A percentile compares a stretch with the other conserved stretches of the same genome.
Evolutionary conservation across 2,797 vertebrate species (phyloP).

Genomic region (Brotula barbata): DNA sequence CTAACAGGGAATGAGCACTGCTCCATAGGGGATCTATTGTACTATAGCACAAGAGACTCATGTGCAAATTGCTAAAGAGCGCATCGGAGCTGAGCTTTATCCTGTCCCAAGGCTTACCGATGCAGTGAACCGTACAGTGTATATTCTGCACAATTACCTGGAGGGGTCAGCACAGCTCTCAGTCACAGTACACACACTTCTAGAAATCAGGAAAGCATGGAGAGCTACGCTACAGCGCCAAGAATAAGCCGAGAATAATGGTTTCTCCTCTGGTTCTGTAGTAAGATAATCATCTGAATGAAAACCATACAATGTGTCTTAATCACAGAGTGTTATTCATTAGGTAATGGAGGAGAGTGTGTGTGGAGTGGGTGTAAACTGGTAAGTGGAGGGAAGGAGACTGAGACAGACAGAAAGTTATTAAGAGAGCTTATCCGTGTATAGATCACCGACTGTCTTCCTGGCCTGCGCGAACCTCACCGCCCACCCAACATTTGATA

Average conservation of each 20-base stretch:
- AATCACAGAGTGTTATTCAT: background rate
- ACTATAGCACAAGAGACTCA: slow-evolving; percentile 6
- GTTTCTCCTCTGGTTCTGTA: slow-evolving; percentile 17
- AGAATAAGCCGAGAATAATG: background rate
- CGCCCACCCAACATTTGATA: slow-evolving; percentile 71
- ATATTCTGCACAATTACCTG: slow-evolving; percentile 40
- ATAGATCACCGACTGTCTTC: slow-evolving; percentile 61
- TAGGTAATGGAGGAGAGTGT: slow-evolving; percentile 6
- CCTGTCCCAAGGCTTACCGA: slow-evolving; percentile 13
- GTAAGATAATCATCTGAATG: slow-evolving; percentile 1
- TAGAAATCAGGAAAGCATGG: background rate
- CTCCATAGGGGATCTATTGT: background rate
- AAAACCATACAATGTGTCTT: background rate
- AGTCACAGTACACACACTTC: background rate
- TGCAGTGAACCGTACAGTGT: slow-evolving; percentile 28
- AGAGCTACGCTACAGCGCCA: slow-evolving; percentile 11
- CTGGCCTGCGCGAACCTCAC: slow-evolving; percentile 53
- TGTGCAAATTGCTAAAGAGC: slow-evolving; percentile 17
- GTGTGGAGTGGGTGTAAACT: slow-evolving; percentile 40
- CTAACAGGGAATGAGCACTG: background rate
- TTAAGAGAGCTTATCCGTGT: slow-evolving; percentile 59
- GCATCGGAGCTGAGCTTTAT: slow-evolving; percentile 16
- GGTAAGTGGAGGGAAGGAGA: background rate
- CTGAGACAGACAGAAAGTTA: slow-evolving; percentile 53
- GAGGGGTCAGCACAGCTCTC: slow-evolving; percentile 17